A percentile compares a stretch with the other conserved stretches of the same genome.
Conservation (phyloP, 2,113 vertebrate species). For the Gadus macrocephalus region DNA sequence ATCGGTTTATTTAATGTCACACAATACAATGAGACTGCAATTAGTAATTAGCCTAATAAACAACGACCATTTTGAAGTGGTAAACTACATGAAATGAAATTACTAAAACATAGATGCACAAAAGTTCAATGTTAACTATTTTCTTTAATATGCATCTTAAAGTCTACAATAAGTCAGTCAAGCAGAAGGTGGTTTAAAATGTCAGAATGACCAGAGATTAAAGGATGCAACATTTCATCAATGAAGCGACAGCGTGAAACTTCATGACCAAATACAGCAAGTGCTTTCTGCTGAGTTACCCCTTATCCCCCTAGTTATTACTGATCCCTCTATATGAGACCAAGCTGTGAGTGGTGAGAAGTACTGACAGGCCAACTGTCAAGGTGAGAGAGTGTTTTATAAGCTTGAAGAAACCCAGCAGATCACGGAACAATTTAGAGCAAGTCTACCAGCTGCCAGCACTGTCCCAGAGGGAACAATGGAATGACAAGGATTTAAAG, state of each 20-base stretch:
- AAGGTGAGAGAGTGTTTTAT: conserved; percentile 67
- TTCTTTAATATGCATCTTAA: too few species aligned
- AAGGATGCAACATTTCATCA: not conserved
- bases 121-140: too few species aligned
- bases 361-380: conserved; percentile 51
- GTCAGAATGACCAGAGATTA: not conserved
- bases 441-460: conserved; percentile 42
- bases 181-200: not conserved
- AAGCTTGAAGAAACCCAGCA: conserved; percentile 48
- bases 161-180: too few species aligned
- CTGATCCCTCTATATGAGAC: conserved; percentile 66
- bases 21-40: too few species aligned
- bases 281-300: conserved; percentile 25
- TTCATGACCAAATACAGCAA: conserved; percentile 68
- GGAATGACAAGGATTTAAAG: not conserved
- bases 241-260: conserved; percentile 25
- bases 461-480: conserved; percentile 5
- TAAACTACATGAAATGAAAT: too few species aligned
- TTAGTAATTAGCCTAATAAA: too few species aligned
- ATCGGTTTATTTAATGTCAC: not conserved
- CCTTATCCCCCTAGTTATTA: conserved; percentile 8
- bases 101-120: too few species aligned
- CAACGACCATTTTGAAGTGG: too few species aligned
- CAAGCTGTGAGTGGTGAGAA: conserved; percentile 39
- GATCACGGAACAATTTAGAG: conserved; percentile 60